Evolutionary conservation across 1,140 invertebrate species (phyloP).

Genomic region (Heliconius melpomene): DNA sequence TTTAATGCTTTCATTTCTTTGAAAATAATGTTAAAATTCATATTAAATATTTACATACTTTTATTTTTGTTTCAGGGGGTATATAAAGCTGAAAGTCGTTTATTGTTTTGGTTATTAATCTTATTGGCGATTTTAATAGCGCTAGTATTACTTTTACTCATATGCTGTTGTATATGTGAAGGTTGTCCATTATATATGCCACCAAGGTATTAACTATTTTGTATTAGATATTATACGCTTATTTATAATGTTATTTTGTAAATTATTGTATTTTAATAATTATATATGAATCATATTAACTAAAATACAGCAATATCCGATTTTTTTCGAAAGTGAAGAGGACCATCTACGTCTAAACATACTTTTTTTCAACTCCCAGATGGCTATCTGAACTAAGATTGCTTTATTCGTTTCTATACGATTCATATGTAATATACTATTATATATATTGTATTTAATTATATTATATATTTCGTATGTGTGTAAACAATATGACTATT

Average conservation of each 20-base stretch:
- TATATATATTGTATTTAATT: not conserved
- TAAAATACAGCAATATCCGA: no score
- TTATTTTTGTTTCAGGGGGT: constrained; percentile 79
- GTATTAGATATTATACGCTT: constrained; percentile 16
- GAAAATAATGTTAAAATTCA: no score
- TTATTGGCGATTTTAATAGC: constrained; percentile 87
- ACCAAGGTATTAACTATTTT: constrained; percentile 80
- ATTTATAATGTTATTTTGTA: not conserved
- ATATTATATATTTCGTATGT: not conserved
- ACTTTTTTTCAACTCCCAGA: no score
- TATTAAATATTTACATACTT: not conserved
- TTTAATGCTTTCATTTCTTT: no score
- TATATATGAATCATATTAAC: no score
- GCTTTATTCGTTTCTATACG: no score
- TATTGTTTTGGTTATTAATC: constrained; percentile 89
- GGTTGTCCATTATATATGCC: constrained; percentile 91
- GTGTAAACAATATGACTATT: not conserved
- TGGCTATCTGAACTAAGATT: no score
- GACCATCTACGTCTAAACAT: no score
- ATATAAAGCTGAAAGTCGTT: constrained; percentile 86
- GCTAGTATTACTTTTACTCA: constrained; percentile 85
- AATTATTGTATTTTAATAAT: not conserved
- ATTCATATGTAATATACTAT: no score
- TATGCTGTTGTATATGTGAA: constrained; percentile 90
- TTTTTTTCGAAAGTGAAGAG: no score